Evolutionary conservation across 2,888 invertebrate species (phyloP), one percentile per base, ranked within the genome.

Genomic region (Diploptera punctata): DNA sequence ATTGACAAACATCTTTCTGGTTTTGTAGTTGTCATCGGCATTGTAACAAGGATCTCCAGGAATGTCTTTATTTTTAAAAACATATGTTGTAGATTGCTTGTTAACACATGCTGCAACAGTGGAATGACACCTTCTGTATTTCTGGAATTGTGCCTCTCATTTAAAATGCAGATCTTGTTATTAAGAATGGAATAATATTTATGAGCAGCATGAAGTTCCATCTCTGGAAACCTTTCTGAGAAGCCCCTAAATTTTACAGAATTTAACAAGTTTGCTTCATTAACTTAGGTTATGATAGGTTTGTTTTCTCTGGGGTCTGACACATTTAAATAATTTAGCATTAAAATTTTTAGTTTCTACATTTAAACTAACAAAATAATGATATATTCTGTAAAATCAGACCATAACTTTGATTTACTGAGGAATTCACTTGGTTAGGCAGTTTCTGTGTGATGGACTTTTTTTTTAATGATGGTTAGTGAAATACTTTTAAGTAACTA

Each of bases 231-330:
- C 1, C 10, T 57, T 16, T 26, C 2, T 2, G 57, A 26, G n/a
- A n/a, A n/a, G n/a, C n/a, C n/a, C n/a, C n/a, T n/a, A n/a, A n/a
- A n/a, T n/a, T n/a, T n/a, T n/a, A 24, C 29, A 57, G 21, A 1
- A 24, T 54, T 54, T 57, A 26, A 21, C 57, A 57, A 26, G 57
- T 24, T 57, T 16, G 57, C 57, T 26, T n/a, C 57, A 57, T 57
- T 16, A 26, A 57, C 24, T 24, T 57, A 26, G 26, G 1, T 57
- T 57, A 57, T n/a, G n/a, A n/a, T n/a, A n/a, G n/a, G n/a, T n/a
- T n/a, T n/a, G n/a, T n/a, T n/a, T n/a, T n/a, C n/a, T n/a, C n/a
- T n/a, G n/a, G n/a, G n/a, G n/a, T n/a, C n/a, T n/a, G n/a, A n/a
- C n/a, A n/a, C n/a, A n/a, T n/a, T n/a, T n/a, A n/a, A n/a, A n/a